A percentile compares a stretch with the other conserved stretches of the same genome.
Evolutionary conservation across 2,888 invertebrate species (phyloP).

Genomic region (Omphaloscelis lunosa): DNA sequence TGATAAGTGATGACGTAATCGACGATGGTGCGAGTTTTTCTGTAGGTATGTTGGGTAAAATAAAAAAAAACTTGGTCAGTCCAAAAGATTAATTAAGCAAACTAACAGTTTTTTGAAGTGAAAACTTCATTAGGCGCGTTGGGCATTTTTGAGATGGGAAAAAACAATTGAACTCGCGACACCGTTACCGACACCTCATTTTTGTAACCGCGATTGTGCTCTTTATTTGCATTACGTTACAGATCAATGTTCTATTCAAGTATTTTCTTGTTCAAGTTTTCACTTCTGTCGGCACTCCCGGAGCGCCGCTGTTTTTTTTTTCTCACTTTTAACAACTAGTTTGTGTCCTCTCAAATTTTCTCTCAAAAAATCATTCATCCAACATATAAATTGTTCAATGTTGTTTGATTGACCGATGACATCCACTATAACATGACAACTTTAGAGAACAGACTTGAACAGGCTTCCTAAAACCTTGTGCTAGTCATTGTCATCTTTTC

Average conservation of each 20-base stretch:
- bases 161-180: too few relatives aligned
- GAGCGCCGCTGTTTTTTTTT: background rate
- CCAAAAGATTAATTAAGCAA: background rate
- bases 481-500: constrained; percentile 13
- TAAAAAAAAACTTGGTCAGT: too few relatives aligned
- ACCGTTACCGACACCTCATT: too few relatives aligned
- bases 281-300: too few relatives aligned
- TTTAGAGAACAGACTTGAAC: background rate
- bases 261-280: too few relatives aligned
- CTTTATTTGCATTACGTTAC: too few relatives aligned
- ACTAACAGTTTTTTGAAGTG: background rate
- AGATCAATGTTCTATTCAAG: too few relatives aligned
- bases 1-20: background rate
- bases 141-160: too few relatives aligned
- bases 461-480: background rate
- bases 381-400: background rate
- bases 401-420: background rate
- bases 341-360: background rate
- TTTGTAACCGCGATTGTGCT: too few relatives aligned
- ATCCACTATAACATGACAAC: background rate
- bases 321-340: background rate
- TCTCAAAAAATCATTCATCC: background rate
- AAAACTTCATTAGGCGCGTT: too few relatives aligned
- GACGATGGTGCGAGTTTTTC: background rate
- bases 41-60: too few relatives aligned